Evolutionary conservation across 2,113 vertebrate genomes (phyloP).

Genomic region (Anoura caudifer): DNA sequence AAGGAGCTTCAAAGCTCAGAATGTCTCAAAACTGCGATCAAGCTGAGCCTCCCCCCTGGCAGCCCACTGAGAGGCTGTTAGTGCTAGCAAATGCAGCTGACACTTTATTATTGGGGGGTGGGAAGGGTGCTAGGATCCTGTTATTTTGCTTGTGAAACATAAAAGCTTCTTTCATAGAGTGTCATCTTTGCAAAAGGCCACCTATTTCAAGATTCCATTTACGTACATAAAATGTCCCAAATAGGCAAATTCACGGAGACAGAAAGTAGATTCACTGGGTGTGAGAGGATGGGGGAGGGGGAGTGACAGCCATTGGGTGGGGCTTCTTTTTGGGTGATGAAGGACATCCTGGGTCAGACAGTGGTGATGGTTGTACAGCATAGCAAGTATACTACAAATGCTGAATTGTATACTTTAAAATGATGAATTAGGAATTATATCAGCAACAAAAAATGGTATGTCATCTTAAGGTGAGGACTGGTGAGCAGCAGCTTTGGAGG

Average conservation of each 20-base stretch:
- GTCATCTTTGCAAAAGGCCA: neutral
- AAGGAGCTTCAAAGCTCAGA: neutral
- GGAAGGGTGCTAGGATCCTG: neutral
- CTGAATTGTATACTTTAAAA: neutral
- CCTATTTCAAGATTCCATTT: neutral
- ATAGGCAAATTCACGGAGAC: neutral
- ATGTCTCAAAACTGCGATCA: constrained; percentile 8
- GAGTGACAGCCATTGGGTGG: fast-evolving
- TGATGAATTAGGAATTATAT: neutral
- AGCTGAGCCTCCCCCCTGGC: neutral
- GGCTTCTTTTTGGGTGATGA: neutral
- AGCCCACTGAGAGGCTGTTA: neutral
- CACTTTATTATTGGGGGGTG: neutral
- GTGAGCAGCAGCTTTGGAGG: neutral
- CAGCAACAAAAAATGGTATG: neutral
- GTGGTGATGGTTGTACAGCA: no score
- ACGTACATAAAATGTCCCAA: neutral
- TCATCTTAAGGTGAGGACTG: neutral
- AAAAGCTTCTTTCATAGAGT: neutral
- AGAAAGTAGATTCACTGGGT: neutral
- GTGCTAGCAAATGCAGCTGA: neutral
- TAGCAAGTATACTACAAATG: neutral
- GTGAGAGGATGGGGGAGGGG: neutral
- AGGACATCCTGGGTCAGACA: neutral
- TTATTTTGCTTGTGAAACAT: neutral